Base-by-base conservation (phyloP, 2,888 invertebrate species). In the Acanthosoma haemorrhoidale region DNA sequence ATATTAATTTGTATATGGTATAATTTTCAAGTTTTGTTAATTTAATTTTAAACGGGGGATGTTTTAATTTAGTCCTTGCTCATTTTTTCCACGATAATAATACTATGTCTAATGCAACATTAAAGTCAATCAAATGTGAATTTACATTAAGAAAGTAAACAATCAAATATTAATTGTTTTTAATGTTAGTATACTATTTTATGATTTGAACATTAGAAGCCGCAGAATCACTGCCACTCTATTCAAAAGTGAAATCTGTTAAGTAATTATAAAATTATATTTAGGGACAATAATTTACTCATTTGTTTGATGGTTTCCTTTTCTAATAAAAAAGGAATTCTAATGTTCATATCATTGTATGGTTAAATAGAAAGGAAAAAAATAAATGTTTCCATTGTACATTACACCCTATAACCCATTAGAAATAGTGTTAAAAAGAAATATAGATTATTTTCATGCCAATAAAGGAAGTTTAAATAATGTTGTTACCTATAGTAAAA, bases 391-490 rank as follows among this genome's bases (percentile, higher is more conserved):
- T 69, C 69, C 69, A 69, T 60, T 69, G 69, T 69, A 69, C 61
- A 69, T 41, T 69, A 69, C 59, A 69, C 43, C 69, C 32, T 67
- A 41, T 25, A 68, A 31, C 71, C 69, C 66, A 32, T 70, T 67
- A 59, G 64, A 68, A 51, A 70, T 63, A 70, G 67, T 59, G 57
- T 51, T 68, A 68, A 36, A 66, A 66, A 64, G 31, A 51, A n/a
- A 68, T 69, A 71, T 71, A 73, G 73, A 72, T 60, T 73, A 73
- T 71, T 72, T 73, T 73, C 72, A 73, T 72, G 73, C 73, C 72
- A 73, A 73, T 74, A 73, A 70, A 73, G 51, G 57, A 67, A 67
- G 39, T 57, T 71, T 58, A 66, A 61, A 43, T 61, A 69, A 73
- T 70, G 71, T 73, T 74, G 73, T 73, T 74, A 72, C 70, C 70